Conservation (phyloP, 2,797 vertebrate species). For the Dermochelys coriacea region DNA sequence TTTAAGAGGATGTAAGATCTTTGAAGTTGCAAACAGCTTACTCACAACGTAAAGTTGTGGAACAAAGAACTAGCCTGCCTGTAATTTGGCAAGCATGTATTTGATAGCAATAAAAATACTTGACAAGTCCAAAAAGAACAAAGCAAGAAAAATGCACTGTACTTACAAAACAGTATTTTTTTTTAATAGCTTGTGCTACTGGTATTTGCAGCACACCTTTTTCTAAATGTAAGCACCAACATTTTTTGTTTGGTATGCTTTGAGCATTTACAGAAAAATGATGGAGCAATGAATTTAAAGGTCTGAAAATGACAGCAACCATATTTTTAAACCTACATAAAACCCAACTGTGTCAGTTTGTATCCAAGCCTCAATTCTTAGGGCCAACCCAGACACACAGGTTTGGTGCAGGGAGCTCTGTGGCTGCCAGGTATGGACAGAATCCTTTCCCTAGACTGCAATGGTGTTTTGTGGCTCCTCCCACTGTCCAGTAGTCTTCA, state of each 20-base stretch:
- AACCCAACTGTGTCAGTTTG: neutral
- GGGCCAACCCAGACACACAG: neutral
- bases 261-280: neutral
- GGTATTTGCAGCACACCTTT: neutral
- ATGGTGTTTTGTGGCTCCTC: neutral
- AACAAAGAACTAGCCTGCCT: constrained; percentile 18
- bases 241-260: constrained; percentile 6
- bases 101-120: neutral
- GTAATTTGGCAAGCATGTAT: neutral
- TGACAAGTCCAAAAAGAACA: neutral
- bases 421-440: neutral
- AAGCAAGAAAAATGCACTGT: neutral
- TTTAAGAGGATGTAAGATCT: neutral
- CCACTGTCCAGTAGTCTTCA: rapidly evolving
- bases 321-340: neutral
- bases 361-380: neutral
- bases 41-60: neutral
- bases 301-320: constrained; percentile 1
- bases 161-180: neutral
- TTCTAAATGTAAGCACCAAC: neutral
- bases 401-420: neutral
- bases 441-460: neutral
- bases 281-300: neutral
- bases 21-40: neutral
- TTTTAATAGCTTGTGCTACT: neutral